Conservation (phyloP, 2,797 vertebrate species). For the Chiloscyllium punctatum region DNA sequence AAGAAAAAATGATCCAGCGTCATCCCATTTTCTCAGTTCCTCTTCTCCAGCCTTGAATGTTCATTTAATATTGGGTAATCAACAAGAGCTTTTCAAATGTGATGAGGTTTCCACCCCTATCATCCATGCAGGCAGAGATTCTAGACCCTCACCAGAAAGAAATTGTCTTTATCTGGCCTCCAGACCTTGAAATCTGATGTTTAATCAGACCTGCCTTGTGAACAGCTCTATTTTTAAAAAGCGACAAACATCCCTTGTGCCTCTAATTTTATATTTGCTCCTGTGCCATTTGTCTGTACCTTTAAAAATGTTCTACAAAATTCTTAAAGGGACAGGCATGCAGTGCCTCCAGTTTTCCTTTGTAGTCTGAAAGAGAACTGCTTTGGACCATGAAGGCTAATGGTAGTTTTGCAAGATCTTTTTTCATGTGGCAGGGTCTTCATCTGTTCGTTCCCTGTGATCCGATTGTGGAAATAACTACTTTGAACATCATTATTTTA, state of each 20-base stretch:
- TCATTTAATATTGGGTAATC: no score
- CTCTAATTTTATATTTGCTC: not conserved
- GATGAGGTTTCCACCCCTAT: no score
- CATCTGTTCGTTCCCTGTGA: not conserved
- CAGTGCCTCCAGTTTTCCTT: not conserved
- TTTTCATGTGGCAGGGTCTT: not conserved
- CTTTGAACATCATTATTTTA: not conserved
- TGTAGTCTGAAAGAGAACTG: not conserved
- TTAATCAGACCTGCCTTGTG: not conserved
- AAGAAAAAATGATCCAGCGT: no score
- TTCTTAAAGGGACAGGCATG: not conserved
- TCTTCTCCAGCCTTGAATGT: no score
- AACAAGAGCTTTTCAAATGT: no score
- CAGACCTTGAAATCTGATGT: no score
- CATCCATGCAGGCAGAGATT: no score
- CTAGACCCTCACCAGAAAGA: no score
- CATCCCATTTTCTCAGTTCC: no score
- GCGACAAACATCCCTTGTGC: not conserved
- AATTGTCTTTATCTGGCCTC: no score
- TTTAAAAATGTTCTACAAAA: not conserved
- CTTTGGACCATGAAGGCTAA: not conserved
- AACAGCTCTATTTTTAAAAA: not conserved
- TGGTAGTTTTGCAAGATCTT: not conserved
- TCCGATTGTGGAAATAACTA: not conserved
- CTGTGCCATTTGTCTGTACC: not conserved